Conservation (phyloP, 2,888 invertebrate species). For the Oscheius sp. region DNA sequence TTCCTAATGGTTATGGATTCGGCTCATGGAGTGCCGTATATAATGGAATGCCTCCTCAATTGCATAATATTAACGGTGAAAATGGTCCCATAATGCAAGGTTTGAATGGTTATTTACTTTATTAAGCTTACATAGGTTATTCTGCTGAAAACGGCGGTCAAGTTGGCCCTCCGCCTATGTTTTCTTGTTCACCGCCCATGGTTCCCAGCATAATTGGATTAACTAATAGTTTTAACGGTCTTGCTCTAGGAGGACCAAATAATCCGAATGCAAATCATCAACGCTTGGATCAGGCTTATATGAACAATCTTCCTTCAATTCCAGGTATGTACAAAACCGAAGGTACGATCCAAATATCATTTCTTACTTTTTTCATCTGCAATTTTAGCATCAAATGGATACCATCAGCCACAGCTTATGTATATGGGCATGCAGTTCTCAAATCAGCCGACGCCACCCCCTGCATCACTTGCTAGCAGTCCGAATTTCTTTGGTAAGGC, state of each 20-base stretch:
- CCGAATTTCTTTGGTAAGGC: constrained; percentile 35
- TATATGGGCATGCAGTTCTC: constrained; percentile 18
- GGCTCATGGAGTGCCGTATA: constrained; percentile 32
- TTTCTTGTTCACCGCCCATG: constrained; percentile 19
- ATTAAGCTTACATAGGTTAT: neutral
- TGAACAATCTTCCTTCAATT: constrained; percentile 12
- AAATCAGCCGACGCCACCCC: constrained; percentile 29
- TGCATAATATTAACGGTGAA: neutral
- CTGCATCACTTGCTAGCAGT: constrained; percentile 33
- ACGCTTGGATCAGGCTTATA: constrained; percentile 29
- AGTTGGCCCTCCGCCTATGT: neutral
- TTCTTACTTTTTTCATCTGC: constrained; percentile 28
- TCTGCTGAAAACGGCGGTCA: neutral
- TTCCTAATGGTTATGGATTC: constrained; percentile 53
- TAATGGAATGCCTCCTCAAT: constrained; percentile 1
- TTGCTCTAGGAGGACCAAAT: constrained; percentile 28
- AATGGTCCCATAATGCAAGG: constrained; percentile 1
- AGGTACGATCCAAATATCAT: too few species aligned
- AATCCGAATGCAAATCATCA: constrained; percentile 18
- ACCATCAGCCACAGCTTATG: constrained; percentile 17
- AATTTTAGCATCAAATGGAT: constrained; percentile 18
- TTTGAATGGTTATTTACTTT: neutral
- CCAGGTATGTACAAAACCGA: constrained; percentile 3
- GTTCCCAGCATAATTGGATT: constrained; percentile 32
- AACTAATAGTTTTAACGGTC: constrained; percentile 27